Evolutionary conservation across 1,140 invertebrate genomes (phyloP).

Genomic region (Hesperophylax magnus): DNA sequence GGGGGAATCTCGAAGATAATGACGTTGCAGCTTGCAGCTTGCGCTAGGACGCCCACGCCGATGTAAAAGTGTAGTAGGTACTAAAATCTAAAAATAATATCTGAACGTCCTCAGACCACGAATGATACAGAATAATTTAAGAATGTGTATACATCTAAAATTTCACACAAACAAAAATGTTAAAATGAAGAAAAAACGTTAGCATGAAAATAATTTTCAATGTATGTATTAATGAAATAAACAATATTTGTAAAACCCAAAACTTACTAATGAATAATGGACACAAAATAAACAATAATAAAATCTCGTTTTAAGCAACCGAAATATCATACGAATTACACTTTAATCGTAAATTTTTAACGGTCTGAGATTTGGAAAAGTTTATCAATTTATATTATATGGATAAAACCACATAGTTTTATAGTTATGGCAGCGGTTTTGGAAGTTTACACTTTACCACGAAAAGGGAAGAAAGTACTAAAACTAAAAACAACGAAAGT

Average conservation of each 20-base stretch:
- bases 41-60: too few relatives aligned
- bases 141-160: not conserved
- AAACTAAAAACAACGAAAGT: not conserved
- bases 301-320: not conserved
- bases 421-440: not conserved
- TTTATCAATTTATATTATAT: conserved; percentile 16
- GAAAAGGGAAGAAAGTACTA: not conserved
- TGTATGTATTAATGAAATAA: too few relatives aligned
- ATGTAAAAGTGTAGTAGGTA: too few relatives aligned
- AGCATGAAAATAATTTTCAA: not conserved
- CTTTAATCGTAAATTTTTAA: conserved; percentile 11
- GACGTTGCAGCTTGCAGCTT: too few relatives aligned
- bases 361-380: not conserved
- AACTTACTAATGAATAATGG: too few relatives aligned
- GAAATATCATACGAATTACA: not conserved
- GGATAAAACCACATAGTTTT: not conserved
- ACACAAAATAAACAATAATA: too few relatives aligned
- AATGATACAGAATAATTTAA: not conserved
- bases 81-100: too few relatives aligned
- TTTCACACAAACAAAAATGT: not conserved
- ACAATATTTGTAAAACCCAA: too few relatives aligned
- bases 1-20: too few relatives aligned
- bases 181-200: not conserved
- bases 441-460: not conserved
- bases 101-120: too few relatives aligned